Conservation (phyloP, 2,888 invertebrate species). For the Phyllotreta striolata region DNA sequence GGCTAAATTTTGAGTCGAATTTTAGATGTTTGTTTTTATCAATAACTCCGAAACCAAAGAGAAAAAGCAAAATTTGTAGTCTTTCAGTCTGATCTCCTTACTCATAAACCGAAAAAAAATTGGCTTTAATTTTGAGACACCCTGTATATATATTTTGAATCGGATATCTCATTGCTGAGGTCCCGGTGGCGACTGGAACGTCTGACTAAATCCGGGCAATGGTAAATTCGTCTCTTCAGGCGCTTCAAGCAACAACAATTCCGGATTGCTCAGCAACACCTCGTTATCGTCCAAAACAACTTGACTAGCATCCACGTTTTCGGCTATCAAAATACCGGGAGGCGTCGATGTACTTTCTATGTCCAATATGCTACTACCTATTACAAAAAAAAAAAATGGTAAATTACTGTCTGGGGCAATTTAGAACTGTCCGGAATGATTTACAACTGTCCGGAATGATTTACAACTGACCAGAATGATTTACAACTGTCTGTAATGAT, state of each 20-base stretch:
- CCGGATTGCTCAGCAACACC: conserved; percentile 50
- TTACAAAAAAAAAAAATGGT: background rate
- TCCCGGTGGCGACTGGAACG: conserved; percentile 59
- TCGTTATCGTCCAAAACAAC: conserved; percentile 34
- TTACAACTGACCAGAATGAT: too few relatives aligned
- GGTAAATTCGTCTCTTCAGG: conserved; percentile 58
- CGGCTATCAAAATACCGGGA: conserved; percentile 32
- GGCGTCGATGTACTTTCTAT: conserved; percentile 38
- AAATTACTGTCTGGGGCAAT: too few relatives aligned
- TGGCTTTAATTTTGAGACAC: background rate
- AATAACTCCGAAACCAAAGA: too few relatives aligned
- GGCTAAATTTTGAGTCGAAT: too few relatives aligned
- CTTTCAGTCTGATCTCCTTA: too few relatives aligned
- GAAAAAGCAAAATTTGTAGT: too few relatives aligned
- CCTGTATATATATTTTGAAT: too few relatives aligned
- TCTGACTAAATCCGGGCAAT: conserved; percentile 63
- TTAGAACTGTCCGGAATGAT: too few relatives aligned
- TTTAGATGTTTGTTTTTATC: too few relatives aligned
- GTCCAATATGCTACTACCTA: conserved; percentile 50
- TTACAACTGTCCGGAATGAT: too few relatives aligned
- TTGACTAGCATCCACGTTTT: conserved; percentile 41
- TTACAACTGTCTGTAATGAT: too few relatives aligned
- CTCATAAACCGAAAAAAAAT: background rate
- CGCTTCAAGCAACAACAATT: conserved; percentile 50
- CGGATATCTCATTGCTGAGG: conserved; percentile 23